Conservation (phyloP, 2,888 invertebrate genomes). For the Abrostola tripartita region DNA sequence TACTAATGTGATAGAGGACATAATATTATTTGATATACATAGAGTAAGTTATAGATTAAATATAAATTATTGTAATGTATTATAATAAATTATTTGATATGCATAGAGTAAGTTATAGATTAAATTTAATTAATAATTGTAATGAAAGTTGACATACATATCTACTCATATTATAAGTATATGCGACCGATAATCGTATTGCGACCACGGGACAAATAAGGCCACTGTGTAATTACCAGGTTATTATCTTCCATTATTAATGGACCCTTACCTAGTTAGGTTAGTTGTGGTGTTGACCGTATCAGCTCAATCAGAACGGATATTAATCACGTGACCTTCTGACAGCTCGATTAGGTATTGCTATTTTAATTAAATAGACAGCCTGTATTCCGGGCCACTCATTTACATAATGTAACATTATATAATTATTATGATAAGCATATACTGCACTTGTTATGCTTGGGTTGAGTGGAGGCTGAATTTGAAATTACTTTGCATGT, state of each 20-base stretch:
- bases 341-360: neutral
- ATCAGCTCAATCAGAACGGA: conserved; percentile 20
- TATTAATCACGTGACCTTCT: conserved; percentile 5
- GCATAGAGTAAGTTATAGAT: too few species aligned
- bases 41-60: too few species aligned
- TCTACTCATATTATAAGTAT: too few species aligned
- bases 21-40: too few species aligned
- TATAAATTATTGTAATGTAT: too few species aligned
- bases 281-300: conserved; percentile 9
- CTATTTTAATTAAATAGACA: conserved; percentile 7
- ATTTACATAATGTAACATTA: neutral
- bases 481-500: too few species aligned
- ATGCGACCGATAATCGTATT: neutral
- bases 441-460: too few species aligned
- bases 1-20: too few species aligned
- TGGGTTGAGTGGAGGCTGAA: too few species aligned
- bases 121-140: too few species aligned
- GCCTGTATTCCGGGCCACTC: neutral
- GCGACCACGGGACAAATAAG: neutral
- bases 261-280: neutral
- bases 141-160: neutral
- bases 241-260: neutral
- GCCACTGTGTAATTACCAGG: neutral
- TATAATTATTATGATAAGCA: neutral
- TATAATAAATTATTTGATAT: too few species aligned